phyloP scores from a whole-genome alignment of 2,113 vertebrate species.

The Sylvicapra grimmia region DNA sequence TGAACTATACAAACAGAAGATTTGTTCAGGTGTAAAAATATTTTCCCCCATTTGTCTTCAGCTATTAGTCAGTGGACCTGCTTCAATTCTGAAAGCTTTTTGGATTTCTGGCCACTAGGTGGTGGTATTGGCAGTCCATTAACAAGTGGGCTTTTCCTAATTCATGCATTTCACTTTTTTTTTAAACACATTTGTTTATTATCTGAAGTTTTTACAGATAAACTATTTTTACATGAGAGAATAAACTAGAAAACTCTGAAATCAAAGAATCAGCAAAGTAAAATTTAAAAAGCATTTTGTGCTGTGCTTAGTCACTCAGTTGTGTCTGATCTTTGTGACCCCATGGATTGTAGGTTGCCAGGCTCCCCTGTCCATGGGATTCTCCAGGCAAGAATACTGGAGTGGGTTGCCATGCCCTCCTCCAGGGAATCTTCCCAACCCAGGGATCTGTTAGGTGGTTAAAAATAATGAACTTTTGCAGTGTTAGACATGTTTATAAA shows the following conservation, averaged over 20 bases:
- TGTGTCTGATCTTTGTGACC: neutral
- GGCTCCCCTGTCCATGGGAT: neutral
- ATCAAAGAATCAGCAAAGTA: neutral
- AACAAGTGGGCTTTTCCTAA: neutral
- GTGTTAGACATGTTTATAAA: neutral
- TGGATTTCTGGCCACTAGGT: slow-evolving; percentile 66
- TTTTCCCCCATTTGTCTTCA: neutral
- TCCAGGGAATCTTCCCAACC: neutral
- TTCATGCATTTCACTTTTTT: neutral
- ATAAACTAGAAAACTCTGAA: neutral
- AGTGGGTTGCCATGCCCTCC: neutral
- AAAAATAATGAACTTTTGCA: slow-evolving; percentile 32
- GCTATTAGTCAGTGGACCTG: neutral
- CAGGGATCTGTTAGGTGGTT: neutral
- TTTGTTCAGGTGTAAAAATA: neutral
- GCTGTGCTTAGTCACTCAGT: neutral
- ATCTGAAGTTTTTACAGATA: neutral
- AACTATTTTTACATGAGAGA: slow-evolving; percentile 10
- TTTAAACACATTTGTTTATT: neutral
- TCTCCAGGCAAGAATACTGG: neutral
- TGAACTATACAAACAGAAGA: neutral
- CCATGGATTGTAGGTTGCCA: neutral
- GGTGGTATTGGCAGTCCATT: slow-evolving; percentile 53
- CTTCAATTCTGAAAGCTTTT: neutral
- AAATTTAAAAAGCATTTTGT: neutral